These are phyloP conservation scores for Xerus inauris DNA, from an alignment of 2,113 vertebrate species.

Conservation along the genomic window DNA sequence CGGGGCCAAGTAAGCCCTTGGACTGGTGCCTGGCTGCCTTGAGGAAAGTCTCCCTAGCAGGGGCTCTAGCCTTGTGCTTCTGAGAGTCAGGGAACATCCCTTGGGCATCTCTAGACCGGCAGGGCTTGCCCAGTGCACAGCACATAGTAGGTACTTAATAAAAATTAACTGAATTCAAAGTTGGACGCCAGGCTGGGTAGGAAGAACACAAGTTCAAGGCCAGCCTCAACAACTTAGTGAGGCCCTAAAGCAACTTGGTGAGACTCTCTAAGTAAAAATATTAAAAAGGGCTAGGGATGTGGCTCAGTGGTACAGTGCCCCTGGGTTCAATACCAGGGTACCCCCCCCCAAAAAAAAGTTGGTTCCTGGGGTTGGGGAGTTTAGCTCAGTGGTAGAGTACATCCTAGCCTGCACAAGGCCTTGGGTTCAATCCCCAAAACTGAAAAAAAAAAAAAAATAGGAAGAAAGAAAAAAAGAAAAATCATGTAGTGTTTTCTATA, in stretches of 20 bases:
- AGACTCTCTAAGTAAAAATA: too few relatives aligned
- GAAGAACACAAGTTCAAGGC: too few relatives aligned
- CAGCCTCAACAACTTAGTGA: too few relatives aligned
- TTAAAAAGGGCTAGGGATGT: too few relatives aligned
- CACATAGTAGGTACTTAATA: constrained; percentile 14
- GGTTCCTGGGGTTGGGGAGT: neutral
- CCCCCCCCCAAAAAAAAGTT: too few relatives aligned
- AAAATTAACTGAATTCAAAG: neutral
- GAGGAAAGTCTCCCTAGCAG: neutral
- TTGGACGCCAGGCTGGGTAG: neutral
- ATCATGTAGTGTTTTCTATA: neutral
- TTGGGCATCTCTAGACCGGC: neutral
- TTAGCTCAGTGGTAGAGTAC: neutral
- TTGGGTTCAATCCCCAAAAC: neutral
- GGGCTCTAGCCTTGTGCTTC: neutral
- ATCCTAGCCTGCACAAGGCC: neutral
- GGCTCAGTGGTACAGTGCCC: too few relatives aligned
- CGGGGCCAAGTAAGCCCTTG: neutral
- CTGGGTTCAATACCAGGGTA: too few relatives aligned
- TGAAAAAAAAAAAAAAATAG: too few relatives aligned
- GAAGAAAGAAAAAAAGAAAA: neutral
- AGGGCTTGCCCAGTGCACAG: neutral
- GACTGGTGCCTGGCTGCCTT: neutral
- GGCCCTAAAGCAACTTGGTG: too few relatives aligned
- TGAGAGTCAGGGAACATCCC: neutral